phyloP scores from a whole-genome alignment of 2,113 vertebrate species.

The Helogale parvula region DNA sequence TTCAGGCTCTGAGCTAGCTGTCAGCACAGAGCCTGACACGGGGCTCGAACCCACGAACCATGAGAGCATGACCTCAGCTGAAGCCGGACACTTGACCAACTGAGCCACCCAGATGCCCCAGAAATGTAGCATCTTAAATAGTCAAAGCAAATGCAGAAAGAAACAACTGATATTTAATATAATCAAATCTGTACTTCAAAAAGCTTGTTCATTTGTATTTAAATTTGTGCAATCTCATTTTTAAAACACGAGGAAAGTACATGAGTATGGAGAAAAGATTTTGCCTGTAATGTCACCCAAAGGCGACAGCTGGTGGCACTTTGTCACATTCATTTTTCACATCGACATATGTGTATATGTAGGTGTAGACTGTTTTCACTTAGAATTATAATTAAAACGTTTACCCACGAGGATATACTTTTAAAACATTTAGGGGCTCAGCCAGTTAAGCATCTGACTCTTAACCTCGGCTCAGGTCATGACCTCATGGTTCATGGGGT shows the following conservation, averaged over 20 bases:
- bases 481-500: not conserved
- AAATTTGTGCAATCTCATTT: not conserved
- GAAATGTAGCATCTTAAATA: not conserved
- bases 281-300: not conserved
- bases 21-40: too few species aligned
- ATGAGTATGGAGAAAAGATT: not conserved
- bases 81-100: too few species aligned
- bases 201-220: not conserved
- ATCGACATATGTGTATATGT: not conserved
- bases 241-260: not conserved
- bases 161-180: not conserved
- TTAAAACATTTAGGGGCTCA: not conserved
- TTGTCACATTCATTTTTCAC: not conserved
- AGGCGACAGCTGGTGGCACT: not conserved
- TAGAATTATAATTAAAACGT: not conserved
- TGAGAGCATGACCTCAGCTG: too few species aligned
- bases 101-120: too few species aligned
- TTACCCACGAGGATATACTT: not conserved
- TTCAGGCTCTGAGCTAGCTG: too few species aligned
- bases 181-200: not conserved
- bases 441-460: not conserved
- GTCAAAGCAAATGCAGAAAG: constrained; percentile 21
- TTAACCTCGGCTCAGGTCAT: not conserved
- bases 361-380: not conserved
- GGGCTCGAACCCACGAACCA: too few species aligned